Conservation (phyloP, 2,113 vertebrate species). For the Sialia sialis region DNA sequence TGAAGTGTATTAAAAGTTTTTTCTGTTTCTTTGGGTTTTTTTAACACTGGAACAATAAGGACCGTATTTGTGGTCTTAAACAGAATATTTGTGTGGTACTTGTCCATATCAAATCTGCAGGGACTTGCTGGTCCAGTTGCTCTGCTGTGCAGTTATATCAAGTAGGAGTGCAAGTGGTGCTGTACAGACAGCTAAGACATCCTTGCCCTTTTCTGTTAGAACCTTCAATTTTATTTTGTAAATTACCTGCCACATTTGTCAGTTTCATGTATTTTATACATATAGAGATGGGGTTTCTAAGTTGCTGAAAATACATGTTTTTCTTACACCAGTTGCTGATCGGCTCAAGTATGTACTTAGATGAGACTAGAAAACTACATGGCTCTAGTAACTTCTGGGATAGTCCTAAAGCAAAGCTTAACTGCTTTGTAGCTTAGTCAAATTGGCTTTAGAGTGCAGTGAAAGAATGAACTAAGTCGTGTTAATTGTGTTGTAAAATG, state of each 20-base stretch:
- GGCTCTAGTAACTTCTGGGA: neutral
- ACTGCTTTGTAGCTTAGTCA: neutral
- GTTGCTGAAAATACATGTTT: neutral
- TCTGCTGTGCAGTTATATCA: neutral
- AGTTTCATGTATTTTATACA: neutral
- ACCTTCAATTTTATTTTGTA: neutral
- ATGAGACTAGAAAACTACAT: neutral
- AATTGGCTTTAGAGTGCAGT: neutral
- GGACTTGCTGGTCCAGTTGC: neutral
- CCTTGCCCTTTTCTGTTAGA: neutral
- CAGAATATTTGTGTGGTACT: neutral
- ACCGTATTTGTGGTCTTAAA: neutral
- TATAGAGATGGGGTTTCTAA: neutral
- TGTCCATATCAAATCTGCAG: neutral
- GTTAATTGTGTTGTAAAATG: neutral
- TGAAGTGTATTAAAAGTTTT: neutral
- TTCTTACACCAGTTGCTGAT: neutral
- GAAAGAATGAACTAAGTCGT: neutral
- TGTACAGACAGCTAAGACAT: neutral
- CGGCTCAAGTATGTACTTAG: neutral
- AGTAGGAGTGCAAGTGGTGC: neutral
- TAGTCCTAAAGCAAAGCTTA: neutral
- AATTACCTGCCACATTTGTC: neutral
- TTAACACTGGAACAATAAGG: neutral
- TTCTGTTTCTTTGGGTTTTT: too few relatives aligned